Percentiles rank a stretch among this genome's conserved stretches.
These are phyloP conservation scores for Meloe dianella DNA, from an alignment of 2,888 invertebrate genomes.

Conservation along the genomic window DNA sequence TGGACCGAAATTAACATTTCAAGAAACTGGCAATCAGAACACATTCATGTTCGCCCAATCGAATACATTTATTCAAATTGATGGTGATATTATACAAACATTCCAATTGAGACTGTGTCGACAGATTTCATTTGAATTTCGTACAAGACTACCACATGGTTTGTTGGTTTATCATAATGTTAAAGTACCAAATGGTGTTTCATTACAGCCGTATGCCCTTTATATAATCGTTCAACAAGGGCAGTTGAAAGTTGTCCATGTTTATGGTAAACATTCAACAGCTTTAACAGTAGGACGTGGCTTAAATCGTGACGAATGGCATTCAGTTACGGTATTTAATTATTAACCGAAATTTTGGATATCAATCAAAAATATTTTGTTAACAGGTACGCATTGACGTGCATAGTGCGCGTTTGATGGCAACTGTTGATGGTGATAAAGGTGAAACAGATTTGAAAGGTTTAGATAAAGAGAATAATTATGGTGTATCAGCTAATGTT, in stretches of 20 bases:
- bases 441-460: slow-evolving; percentile 85
- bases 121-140: slow-evolving; percentile 88
- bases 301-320: slow-evolving; percentile 88
- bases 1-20: slow-evolving; percentile 82
- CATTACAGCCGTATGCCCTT: slow-evolving; percentile 85
- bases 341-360: background rate
- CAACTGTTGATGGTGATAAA: slow-evolving; percentile 82
- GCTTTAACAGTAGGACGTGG: slow-evolving; percentile 86
- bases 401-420: slow-evolving; percentile 81
- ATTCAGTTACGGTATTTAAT: slow-evolving; percentile 75
- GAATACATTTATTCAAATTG: slow-evolving; percentile 88
- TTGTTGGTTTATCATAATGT: slow-evolving; percentile 89
- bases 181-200: slow-evolving; percentile 79
- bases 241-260: slow-evolving; percentile 89
- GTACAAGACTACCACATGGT: slow-evolving; percentile 86
- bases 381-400: slow-evolving; percentile 79
- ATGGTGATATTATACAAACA: slow-evolving; percentile 87
- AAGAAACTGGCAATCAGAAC: slow-evolving; percentile 81
- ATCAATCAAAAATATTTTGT: slow-evolving; percentile 27
- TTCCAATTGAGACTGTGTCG: slow-evolving; percentile 87
- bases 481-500: slow-evolving; percentile 84
- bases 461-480: slow-evolving; percentile 81
- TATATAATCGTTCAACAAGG: slow-evolving; percentile 93
- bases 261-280: slow-evolving; percentile 86
- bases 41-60: slow-evolving; percentile 93